These are phyloP conservation scores for Drosophila mayaguana DNA, from an alignment of 2,888 invertebrate genomes.

Conservation along the genomic window DNA sequence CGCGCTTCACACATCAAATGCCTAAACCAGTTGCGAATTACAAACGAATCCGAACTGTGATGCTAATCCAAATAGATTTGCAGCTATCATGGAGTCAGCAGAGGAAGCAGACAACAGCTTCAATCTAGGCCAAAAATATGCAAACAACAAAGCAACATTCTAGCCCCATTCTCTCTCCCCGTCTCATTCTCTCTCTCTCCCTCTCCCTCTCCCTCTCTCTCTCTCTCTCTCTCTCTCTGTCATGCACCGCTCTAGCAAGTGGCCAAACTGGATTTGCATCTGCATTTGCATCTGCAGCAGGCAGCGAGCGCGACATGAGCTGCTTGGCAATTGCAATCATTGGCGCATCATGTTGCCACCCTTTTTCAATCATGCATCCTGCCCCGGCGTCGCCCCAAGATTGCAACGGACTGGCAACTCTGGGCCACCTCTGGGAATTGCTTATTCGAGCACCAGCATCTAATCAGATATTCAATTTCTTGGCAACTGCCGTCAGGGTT, in stretches of 20 bases:
- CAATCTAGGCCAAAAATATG: constrained; percentile 9
- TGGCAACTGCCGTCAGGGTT: constrained; percentile 14
- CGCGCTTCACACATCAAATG: not conserved
- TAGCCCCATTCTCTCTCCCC: not conserved
- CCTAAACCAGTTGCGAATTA: constrained; percentile 35
- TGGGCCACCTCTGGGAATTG: constrained; percentile 7
- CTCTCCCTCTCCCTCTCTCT: not conserved
- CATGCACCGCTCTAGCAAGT: not conserved
- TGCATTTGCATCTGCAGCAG: not conserved
- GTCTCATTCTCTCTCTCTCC: no score
- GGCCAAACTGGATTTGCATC: constrained; percentile 9
- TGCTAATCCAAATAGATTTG: constrained; percentile 18
- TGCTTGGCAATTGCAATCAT: constrained; percentile 61
- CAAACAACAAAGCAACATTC: not conserved
- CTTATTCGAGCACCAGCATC: constrained; percentile 30
- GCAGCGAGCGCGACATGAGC: constrained; percentile 19
- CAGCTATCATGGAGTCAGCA: not conserved
- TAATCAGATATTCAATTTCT: constrained; percentile 73
- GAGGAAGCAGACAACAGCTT: not conserved
- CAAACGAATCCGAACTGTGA: constrained; percentile 4
- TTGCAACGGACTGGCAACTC: constrained; percentile 10
- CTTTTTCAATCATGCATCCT: constrained; percentile 12
- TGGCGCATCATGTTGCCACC: constrained; percentile 41
- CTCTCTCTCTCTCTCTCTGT: no score
- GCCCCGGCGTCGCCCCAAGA: not conserved